Evolutionary conservation across 2,888 invertebrate species (phyloP).

Genomic region (Chrysolina haemoptera): DNA sequence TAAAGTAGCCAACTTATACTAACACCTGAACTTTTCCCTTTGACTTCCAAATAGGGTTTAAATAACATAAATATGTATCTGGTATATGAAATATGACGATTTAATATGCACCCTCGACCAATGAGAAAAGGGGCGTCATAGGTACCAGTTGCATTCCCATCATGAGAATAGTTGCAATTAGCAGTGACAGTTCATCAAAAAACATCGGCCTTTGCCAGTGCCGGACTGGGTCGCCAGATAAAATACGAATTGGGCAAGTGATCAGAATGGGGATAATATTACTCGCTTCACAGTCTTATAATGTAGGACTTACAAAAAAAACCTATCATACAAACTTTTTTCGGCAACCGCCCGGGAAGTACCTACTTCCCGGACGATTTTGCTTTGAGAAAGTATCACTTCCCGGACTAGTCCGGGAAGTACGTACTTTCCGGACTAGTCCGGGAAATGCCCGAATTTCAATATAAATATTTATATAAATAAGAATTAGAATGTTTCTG

Average conservation of each 20-base stretch:
- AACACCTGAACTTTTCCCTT: not conserved
- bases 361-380: no score
- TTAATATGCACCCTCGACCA: conserved; percentile 34
- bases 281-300: no score
- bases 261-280: not conserved
- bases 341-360: no score
- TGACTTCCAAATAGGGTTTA: conserved; percentile 23
- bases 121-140: not conserved
- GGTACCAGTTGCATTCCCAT: conserved; percentile 13
- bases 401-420: no score
- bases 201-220: not conserved
- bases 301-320: no score
- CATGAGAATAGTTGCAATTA: conserved; percentile 28
- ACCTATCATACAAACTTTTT: no score
- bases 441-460: no score
- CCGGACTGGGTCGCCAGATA: not conserved
- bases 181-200: conserved; percentile 28
- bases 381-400: no score
- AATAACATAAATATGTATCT: conserved; percentile 27
- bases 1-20: not conserved
- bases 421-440: no score
- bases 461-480: no score
- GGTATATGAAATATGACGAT: conserved; percentile 28
- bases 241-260: not conserved
- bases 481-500: no score